Evolutionary conservation across 1,140 invertebrate genomes (phyloP).

Genomic region (Neodiprion fabricii): DNA sequence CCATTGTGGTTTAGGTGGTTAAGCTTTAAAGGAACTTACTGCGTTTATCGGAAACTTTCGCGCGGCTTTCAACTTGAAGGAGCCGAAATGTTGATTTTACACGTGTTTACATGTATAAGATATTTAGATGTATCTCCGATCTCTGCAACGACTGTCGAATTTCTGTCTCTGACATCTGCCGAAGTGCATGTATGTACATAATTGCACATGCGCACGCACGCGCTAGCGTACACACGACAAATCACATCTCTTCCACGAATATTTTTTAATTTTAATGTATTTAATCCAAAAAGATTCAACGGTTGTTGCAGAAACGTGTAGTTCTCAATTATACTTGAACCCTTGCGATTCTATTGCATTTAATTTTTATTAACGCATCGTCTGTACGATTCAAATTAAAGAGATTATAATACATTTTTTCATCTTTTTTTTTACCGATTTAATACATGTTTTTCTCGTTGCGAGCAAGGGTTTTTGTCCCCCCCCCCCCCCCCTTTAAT

Average conservation of each 20-base stretch:
- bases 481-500: neutral
- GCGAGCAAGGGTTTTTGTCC: slow-evolving; percentile 19
- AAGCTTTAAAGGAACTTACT: slow-evolving; percentile 3
- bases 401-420: neutral
- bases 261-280: neutral
- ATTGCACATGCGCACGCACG: neutral
- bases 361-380: neutral
- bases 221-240: neutral
- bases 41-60: neutral
- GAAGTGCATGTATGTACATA: neutral
- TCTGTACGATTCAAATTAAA: neutral
- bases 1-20: slow-evolving; percentile 1
- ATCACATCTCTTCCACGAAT: neutral
- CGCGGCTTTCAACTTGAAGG: neutral
- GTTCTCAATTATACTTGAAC: neutral
- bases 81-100: neutral
- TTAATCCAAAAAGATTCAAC: neutral
- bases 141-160: neutral
- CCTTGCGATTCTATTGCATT: neutral
- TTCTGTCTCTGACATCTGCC: neutral
- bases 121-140: neutral
- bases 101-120: neutral
- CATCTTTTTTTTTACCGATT: neutral
- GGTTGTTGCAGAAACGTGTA: neutral
- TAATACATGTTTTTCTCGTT: neutral